These are phyloP conservation scores for Clivina fossor DNA, from an alignment of 2,888 invertebrate species.

Conservation along the genomic window DNA sequence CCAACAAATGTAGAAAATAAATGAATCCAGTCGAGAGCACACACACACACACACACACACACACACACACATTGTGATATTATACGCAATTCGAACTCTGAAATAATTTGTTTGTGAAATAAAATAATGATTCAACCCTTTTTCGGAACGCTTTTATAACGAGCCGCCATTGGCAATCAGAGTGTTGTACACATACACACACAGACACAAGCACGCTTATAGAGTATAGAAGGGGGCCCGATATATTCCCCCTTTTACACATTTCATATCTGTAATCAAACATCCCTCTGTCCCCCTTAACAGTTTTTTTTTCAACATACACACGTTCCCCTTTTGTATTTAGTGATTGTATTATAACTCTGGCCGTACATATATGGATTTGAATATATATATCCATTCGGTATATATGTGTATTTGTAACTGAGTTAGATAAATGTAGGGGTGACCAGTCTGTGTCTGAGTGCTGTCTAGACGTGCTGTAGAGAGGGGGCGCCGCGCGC, in stretches of 20 bases:
- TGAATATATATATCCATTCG: background rate
- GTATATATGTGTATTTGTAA: constrained; percentile 1
- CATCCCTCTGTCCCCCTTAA: constrained; percentile 11
- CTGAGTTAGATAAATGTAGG: background rate
- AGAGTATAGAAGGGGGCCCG: background rate
- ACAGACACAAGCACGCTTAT: no score
- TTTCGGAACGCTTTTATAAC: no score
- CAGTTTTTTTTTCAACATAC: no score
- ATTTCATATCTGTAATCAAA: constrained; percentile 30
- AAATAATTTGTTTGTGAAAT: no score
- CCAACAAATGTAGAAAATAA: no score
- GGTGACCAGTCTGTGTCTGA: constrained; percentile 11
- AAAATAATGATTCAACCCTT: no score
- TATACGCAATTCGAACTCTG: no score
- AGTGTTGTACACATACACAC: no score
- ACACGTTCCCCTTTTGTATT: background rate
- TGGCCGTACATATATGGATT: background rate
- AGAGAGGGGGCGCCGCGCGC: background rate
- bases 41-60: no score
- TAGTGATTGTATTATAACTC: constrained; percentile 4
- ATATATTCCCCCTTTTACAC: constrained; percentile 12
- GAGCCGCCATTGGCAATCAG: constrained; percentile 8
- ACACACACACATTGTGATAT: no score
- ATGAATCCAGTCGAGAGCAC: no score
- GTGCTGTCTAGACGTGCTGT: constrained; percentile 18